phyloP scores from a whole-genome alignment of 2,888 invertebrate species.

The Pediacus dermestoides region DNA sequence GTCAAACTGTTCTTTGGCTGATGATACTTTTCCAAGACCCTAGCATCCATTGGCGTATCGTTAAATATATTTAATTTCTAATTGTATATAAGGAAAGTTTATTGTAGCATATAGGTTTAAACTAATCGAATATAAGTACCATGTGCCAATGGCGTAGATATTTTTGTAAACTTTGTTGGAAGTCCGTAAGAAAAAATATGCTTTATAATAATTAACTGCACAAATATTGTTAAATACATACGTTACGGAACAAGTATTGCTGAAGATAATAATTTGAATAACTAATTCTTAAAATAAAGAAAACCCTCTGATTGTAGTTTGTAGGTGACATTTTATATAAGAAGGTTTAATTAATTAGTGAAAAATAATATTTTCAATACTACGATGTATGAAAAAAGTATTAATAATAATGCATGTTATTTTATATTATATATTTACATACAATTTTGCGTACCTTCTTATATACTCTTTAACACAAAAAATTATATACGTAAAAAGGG shows the following conservation, averaged over 20 bases:
- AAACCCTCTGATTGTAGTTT: constrained; percentile 43
- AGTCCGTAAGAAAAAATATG: constrained; percentile 12
- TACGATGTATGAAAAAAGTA: constrained; percentile 31
- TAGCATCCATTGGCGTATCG: constrained; percentile 21
- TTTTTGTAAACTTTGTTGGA: too few species aligned
- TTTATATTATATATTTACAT: constrained; percentile 34
- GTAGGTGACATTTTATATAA: constrained; percentile 30
- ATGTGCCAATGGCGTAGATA: constrained; percentile 18
- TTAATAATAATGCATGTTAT: constrained; percentile 39
- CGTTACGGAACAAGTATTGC: constrained; percentile 10
- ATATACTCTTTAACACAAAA: constrained; percentile 25
- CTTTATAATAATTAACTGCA: constrained; percentile 22
- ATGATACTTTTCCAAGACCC: constrained; percentile 20
- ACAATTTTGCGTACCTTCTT: constrained; percentile 36
- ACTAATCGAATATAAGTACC: constrained; percentile 5
- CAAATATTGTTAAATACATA: constrained; percentile 15
- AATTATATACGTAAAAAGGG: constrained; percentile 33
- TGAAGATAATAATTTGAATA: constrained; percentile 9
- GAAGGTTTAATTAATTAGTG: constrained; percentile 30
- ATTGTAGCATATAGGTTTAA: constrained; percentile 26
- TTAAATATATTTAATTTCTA: constrained; percentile 19
- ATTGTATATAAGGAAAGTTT: constrained; percentile 45
- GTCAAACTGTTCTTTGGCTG: constrained; percentile 31
- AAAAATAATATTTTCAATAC: constrained; percentile 45
- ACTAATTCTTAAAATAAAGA: constrained; percentile 8